Evolutionary conservation across 2,888 invertebrate genomes (phyloP), one percentile per base, ranked within the genome.

Genomic region (Caenorhabditis zanzibari): DNA sequence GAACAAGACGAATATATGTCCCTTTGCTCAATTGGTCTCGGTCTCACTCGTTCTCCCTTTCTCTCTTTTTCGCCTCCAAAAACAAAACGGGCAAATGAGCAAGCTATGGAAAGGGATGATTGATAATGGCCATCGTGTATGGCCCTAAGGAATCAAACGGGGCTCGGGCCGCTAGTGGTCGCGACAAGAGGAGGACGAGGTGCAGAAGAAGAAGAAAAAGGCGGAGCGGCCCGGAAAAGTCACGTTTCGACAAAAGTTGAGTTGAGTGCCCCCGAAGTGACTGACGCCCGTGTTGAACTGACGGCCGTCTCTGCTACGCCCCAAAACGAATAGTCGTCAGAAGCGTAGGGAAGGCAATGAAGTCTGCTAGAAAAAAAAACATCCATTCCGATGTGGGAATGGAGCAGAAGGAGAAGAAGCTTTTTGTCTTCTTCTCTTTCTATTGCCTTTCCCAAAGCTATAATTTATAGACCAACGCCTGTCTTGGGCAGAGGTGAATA

Each of bases 191-290:
- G n/a, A 56, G 32, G 24, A 24, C 44, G 79, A 61, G 71, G 79
- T 69, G 79, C 79, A 79, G 72, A 69, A 71, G 63, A 54, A 64
- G 63, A 58, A 59, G 68, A 6, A 6, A 12, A 59, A 59, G 49
- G 74, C 74, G 58, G 66, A 32, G 68, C 58, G 41, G 47, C 59
- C 76, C 41, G 69, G 69, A 79, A 77, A 79, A 79, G 79, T 71
- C 79, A 79, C 71, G 79, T 71, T 79, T 79, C 79, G 79, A 61
- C 61, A 41, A 77, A 74, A 74, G 66, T 75, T 63, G 75, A 79
- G 79, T 72, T 61, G 69, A 71, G 71, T 71, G 79, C 79, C 64
- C 32, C 38, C 61, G 73, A 44, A 71, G 79, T 79, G 79, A 79
- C 71, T 63, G 76, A 71, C 71, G 63, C 63, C 61, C 77, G 44